phyloP scores from a whole-genome alignment of 2,113 vertebrate genomes.

The Eublepharis macularius region DNA sequence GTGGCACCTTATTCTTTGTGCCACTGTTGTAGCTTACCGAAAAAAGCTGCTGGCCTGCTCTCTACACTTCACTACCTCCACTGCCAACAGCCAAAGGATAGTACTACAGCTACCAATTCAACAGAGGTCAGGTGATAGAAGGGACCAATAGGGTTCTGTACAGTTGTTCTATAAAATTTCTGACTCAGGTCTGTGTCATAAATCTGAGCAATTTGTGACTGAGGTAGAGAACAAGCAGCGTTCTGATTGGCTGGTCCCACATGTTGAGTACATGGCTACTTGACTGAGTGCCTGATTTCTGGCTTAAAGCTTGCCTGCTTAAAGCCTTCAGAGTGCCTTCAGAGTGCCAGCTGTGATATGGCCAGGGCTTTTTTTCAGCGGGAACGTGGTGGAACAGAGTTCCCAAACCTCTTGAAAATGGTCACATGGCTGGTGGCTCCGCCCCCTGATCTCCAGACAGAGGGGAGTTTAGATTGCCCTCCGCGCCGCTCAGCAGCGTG shows the following conservation, averaged over 20 bases:
- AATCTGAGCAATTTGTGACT: neutral
- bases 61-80: neutral
- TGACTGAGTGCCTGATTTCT: neutral
- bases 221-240: neutral
- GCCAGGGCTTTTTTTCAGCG: no score
- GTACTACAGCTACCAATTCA: neutral
- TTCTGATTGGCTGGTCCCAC: neutral
- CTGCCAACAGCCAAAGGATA: neutral
- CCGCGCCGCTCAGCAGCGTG: no score
- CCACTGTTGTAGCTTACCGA: neutral
- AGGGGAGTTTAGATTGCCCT: no score
- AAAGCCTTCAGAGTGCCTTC: neutral
- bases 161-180: neutral
- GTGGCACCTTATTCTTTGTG: neutral
- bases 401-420: no score
- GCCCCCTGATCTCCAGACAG: no score
- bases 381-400: no score
- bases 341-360: neutral
- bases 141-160: neutral
- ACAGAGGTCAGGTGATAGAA: neutral
- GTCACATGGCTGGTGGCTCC: no score
- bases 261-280: neutral
- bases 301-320: neutral
- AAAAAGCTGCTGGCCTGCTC: neutral
- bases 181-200: neutral